Evolutionary conservation across 2,113 vertebrate species (phyloP), one percentile per base, ranked within the genome.

Genomic region (Myotis brandtii): DNA sequence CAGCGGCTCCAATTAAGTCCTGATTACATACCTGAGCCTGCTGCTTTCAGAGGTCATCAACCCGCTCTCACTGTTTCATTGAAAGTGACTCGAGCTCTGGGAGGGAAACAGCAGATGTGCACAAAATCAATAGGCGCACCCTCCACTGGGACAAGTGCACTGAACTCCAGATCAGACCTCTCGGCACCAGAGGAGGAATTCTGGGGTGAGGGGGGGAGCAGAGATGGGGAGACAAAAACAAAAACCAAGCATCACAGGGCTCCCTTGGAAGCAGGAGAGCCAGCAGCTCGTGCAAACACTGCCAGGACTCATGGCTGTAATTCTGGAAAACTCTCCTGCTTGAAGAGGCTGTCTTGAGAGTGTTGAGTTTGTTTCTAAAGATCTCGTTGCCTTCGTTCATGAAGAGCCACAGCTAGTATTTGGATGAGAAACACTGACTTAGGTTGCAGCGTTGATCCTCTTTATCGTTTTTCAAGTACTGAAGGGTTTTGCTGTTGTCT

Each of bases 301-400:
- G 1, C 56, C 86, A 0, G 0, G 66, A 5, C 37, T 8, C 69
- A 1, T 0, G 50, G 3, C 46, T 30, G 32, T 13, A 9, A 23
- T 12, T 56, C 20, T 25, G 54, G 48, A n/a, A 43, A 34, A 2
- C n/a, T 6, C 30, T 0, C 12, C 5, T 34, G 30, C 43, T 48
- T 20, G 11, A 64, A 95, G 50, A 13, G 6, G 72, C 52, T 25
- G 34, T 14, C 69, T 9, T 17, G 46, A 66, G 27, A 34, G 5
- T 5, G 17, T 9, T 32, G 14, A 2, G 37, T 62, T 70, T 59
- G 21, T 62, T 83, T 27, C 34, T 46, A 21, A 86, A 83, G 70
- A 59, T 56, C 79, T 9, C 9, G 14, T 17, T 54, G 48, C 43
- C 34, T 37, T 32, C 11, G 46, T 12, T 84, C 50, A 21, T 20